Percentiles rank a stretch among this genome's conserved stretches.
Evolutionary conservation across 2,113 vertebrate genomes (phyloP).

Genomic region (Zapornia atra): DNA sequence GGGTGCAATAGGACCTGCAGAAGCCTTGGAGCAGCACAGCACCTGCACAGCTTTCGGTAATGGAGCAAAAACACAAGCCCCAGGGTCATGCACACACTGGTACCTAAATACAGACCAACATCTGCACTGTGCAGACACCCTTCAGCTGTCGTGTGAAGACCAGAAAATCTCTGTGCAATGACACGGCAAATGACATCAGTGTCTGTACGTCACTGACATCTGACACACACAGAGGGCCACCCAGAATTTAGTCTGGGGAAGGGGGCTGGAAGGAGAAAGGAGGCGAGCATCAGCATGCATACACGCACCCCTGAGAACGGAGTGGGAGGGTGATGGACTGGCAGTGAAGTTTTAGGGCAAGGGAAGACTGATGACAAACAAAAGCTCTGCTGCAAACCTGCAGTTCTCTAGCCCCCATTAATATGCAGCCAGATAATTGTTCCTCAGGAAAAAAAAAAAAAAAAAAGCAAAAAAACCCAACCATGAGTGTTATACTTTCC

Average conservation of each 20-base stretch:
- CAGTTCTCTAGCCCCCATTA: not conserved
- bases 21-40: not conserved
- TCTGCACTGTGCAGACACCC: not conserved
- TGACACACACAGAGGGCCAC: not conserved
- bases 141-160: not conserved
- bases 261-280: not conserved
- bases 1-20: not conserved
- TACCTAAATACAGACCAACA: not conserved
- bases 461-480: not conserved
- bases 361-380: not conserved
- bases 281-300: not conserved
- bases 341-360: not conserved
- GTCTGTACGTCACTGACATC: not conserved
- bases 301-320: not conserved
- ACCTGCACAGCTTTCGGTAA: not conserved
- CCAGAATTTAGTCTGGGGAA: not conserved
- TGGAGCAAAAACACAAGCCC: not conserved
- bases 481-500: not conserved
- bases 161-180: not conserved
- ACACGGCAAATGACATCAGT: not conserved
- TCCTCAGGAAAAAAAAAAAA: not conserved
- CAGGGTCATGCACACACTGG: not conserved
- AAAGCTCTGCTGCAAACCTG: not conserved
- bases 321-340: not conserved
- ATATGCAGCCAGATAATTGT: not conserved